Conservation (phyloP, 2,888 invertebrate genomes). For the Drosophila formosana region DNA sequence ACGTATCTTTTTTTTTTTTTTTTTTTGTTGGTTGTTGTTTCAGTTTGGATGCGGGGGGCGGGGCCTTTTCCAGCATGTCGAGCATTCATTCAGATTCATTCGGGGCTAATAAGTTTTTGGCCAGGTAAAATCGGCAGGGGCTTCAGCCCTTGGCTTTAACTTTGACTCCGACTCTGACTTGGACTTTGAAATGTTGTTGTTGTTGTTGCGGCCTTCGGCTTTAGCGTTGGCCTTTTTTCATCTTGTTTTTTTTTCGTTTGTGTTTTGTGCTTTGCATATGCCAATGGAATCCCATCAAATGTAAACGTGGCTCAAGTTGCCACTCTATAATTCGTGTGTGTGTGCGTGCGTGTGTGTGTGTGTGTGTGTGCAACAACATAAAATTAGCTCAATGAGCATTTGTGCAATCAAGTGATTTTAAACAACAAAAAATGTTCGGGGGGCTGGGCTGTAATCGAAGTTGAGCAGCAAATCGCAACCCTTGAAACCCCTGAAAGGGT, state of each 20-base stretch:
- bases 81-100: slow-evolving; percentile 30
- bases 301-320: slow-evolving; percentile 72
- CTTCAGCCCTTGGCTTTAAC: slow-evolving; percentile 46
- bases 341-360: slow-evolving; percentile 14
- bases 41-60: too few species aligned
- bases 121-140: slow-evolving; percentile 35
- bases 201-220: background rate
- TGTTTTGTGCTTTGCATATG: slow-evolving; percentile 47
- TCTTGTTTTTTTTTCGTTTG: background rate
- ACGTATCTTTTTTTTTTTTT: background rate
- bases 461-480: slow-evolving; percentile 55
- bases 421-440: slow-evolving; percentile 63
- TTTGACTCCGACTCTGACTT: slow-evolving; percentile 6
- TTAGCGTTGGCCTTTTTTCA: slow-evolving; percentile 15
- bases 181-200: slow-evolving; percentile 4
- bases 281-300: slow-evolving; percentile 73
- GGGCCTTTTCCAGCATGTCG: slow-evolving; percentile 51
- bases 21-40: slow-evolving; percentile 4
- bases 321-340: slow-evolving; percentile 1
- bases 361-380: slow-evolving; percentile 62
- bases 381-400: slow-evolving; percentile 84
- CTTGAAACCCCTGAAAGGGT: slow-evolving; percentile 52
- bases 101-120: slow-evolving; percentile 60
- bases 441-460: slow-evolving; percentile 44
- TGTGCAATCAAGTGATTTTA: slow-evolving; percentile 82